phyloP scores from a whole-genome alignment of 2,888 invertebrate species.

The Embidobia sp. region DNA sequence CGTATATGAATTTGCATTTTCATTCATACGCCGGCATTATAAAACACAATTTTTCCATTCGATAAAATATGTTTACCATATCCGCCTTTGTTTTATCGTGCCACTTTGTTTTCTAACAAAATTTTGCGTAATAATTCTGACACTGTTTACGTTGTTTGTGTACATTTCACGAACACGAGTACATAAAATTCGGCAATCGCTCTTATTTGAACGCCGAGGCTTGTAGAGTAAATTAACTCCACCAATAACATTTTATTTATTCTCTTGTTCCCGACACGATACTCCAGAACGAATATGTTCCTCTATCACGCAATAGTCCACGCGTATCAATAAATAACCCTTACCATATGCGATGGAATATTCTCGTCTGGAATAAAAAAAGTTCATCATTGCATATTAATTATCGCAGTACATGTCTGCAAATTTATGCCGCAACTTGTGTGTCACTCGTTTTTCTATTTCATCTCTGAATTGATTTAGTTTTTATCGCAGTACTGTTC shows the following conservation, averaged over 20 bases:
- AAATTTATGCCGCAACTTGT: constrained; percentile 25
- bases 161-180: constrained; percentile 1
- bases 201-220: constrained; percentile 25
- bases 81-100: no score
- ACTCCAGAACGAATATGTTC: constrained; percentile 51
- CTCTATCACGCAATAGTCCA: constrained; percentile 53
- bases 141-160: not conserved
- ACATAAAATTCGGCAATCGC: constrained; percentile 34
- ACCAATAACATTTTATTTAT: constrained; percentile 54
- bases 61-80: no score
- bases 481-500: constrained; percentile 31
- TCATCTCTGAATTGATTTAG: constrained; percentile 8
- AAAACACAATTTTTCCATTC: no score
- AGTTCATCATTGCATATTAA: constrained; percentile 45
- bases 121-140: not conserved
- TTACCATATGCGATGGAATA: constrained; percentile 34
- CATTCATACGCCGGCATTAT: no score
- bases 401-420: constrained; percentile 22
- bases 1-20: no score
- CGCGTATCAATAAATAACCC: constrained; percentile 56
- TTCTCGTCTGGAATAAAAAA: constrained; percentile 26
- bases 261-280: constrained; percentile 48
- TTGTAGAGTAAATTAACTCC: constrained; percentile 52
- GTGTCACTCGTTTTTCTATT: constrained; percentile 10
- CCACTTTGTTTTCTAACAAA: no score